Evolutionary conservation across 2,888 invertebrate species (phyloP), one percentile per base, ranked within the genome.

Genomic region (Heteromurus nitidus): DNA sequence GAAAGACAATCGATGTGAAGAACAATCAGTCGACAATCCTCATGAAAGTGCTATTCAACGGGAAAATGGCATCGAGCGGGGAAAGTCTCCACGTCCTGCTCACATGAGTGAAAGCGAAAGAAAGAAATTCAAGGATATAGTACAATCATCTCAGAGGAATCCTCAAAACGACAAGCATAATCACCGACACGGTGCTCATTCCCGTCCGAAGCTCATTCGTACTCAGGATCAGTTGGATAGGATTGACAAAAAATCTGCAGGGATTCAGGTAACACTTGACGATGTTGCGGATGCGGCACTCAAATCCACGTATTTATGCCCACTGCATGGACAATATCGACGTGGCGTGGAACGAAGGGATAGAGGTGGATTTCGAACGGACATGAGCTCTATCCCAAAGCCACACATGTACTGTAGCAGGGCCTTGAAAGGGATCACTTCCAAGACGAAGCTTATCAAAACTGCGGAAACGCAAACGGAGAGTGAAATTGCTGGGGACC

Each of bases 221-320:
- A 31, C 79, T 22, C 20, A 53, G 0, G 70, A 72, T 0, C 65
- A 65, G 30, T 7, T 72, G 55, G 64, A 64, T n/a, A 36, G 13
- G 5, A 2, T 9, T 18, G 7, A 2, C 3, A 79, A 53, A 36
- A 82, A 76, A 22, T 77, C 84, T 1, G 44, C 81, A 16, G 84
- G 83, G n/a, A 58, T 85, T 16, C 84, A 85, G 31, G 84, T 76
- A n/a, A 72, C 79, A 13, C 53, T 83, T 1, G 82, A 83, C 22
- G 80, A 74, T 20, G 75, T 83, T 3, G 53, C 74, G 0, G 30
- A 60, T 11, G 81, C 81, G 13, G 84, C 82, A 18, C 28, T 85
- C 1, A 83, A 82, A 31, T 85, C 84, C 3, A 82, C 83, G 2
- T 85, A 81, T 31, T 60, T 83, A n/a, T 85, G 84, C 36, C 84